Evolutionary conservation across 1,140 invertebrate species (phyloP).

Genomic region (Papilio polyxenes): DNA sequence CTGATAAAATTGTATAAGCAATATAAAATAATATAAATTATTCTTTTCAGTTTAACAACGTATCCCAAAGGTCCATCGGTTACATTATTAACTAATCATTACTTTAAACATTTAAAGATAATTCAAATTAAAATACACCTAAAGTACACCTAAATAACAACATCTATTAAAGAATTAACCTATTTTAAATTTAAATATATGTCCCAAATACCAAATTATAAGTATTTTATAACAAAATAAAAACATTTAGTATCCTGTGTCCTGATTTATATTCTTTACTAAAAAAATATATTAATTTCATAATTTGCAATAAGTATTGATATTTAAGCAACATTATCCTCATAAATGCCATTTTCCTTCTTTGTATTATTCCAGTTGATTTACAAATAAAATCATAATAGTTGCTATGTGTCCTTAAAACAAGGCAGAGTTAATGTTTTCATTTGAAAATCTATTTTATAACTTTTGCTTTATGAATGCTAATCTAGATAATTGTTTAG

Average conservation of each 20-base stretch:
- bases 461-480: background rate
- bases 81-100: too few species aligned
- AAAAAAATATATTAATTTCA: background rate
- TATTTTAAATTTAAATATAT: background rate
- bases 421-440: background rate
- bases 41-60: background rate
- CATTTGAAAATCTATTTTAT: background rate
- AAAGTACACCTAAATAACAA: background rate
- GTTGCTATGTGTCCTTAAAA: background rate
- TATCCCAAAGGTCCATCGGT: background rate
- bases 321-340: background rate
- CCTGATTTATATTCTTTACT: background rate
- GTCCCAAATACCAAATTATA: background rate
- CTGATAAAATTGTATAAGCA: background rate
- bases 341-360: background rate
- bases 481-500: background rate
- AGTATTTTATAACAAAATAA: background rate
- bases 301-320: background rate
- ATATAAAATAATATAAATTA: background rate
- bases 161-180: background rate
- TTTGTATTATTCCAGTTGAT: background rate
- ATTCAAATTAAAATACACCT: too few species aligned
- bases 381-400: background rate
- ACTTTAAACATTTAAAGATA: too few species aligned
- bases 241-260: background rate